Evolutionary conservation across 2,888 invertebrate genomes (phyloP).

Genomic region (Pemphredon lugubris): DNA sequence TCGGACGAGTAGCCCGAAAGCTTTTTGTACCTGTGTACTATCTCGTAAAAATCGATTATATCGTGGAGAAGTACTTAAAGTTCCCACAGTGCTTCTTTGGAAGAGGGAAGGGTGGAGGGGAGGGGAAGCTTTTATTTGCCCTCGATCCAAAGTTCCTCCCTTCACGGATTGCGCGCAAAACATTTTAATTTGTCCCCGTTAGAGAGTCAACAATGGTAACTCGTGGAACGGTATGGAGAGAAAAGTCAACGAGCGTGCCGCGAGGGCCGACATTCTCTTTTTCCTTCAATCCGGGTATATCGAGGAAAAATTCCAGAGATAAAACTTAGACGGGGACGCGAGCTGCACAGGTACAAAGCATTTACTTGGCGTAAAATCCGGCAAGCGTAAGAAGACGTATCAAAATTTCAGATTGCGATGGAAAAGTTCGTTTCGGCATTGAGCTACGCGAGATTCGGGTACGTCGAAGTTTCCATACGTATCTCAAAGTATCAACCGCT

Average conservation of each 20-base stretch:
- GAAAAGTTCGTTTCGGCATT: neutral
- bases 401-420: conserved; percentile 27
- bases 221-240: too few species aligned
- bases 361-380: conserved; percentile 23
- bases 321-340: conserved; percentile 3
- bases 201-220: conserved; percentile 2
- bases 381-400: conserved; percentile 1
- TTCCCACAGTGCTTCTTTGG: neutral
- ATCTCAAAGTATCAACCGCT: too few species aligned
- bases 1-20: too few species aligned
- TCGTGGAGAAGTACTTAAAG: neutral
- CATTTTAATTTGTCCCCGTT: conserved; percentile 6
- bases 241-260: conserved; percentile 5
- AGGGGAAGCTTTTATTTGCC: too few species aligned
- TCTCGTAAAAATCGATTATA: neutral
- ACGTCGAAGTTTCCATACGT: too few species aligned
- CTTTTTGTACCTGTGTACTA: too few species aligned
- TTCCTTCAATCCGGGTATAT: neutral
- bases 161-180: conserved; percentile 7
- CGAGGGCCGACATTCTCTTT: neutral
- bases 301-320: neutral
- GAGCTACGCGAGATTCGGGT: too few species aligned
- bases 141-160: neutral
- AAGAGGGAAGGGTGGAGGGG: too few species aligned
- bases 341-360: conserved; percentile 24